Conservation (phyloP, 23 tunicate species). For the Halocynthia aurantium region DNA sequence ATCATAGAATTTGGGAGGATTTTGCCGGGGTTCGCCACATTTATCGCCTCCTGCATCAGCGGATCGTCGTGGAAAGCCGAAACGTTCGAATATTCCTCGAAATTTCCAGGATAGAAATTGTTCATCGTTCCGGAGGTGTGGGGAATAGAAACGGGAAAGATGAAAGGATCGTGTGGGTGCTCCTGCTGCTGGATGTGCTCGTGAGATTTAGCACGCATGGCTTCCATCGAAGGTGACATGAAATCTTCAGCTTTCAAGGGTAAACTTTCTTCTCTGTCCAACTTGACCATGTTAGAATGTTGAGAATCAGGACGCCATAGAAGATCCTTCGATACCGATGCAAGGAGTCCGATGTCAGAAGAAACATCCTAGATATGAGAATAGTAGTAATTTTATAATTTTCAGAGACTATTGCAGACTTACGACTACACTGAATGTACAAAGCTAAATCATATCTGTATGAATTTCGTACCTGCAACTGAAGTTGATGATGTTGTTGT, state of each 20-base stretch:
- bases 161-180: conserved; percentile 41
- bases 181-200: conserved; percentile 13
- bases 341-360: conserved; percentile 1
- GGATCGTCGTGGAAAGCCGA: conserved; percentile 62
- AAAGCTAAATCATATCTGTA: no score
- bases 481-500: background rate
- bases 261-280: background rate
- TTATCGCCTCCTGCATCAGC: conserved; percentile 82
- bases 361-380: conserved; percentile 10
- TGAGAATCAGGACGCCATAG: conserved; percentile 18
- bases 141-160: conserved; percentile 59
- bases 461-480: background rate
- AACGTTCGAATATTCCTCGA: background rate
- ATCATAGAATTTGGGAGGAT: conserved; percentile 92
- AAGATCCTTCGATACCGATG: conserved; percentile 6
- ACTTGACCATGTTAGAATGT: background rate
- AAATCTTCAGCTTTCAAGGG: conserved; percentile 11
- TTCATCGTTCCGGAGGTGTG: background rate
- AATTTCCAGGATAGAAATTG: conserved; percentile 1
- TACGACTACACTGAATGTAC: no score
- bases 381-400: no score
- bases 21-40: conserved; percentile 85
- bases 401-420: no score
- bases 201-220: conserved; percentile 2
- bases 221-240: conserved; percentile 12